Base-by-base conservation (phyloP, 2,888 invertebrate species). In the Chloromyia formosa region DNA sequence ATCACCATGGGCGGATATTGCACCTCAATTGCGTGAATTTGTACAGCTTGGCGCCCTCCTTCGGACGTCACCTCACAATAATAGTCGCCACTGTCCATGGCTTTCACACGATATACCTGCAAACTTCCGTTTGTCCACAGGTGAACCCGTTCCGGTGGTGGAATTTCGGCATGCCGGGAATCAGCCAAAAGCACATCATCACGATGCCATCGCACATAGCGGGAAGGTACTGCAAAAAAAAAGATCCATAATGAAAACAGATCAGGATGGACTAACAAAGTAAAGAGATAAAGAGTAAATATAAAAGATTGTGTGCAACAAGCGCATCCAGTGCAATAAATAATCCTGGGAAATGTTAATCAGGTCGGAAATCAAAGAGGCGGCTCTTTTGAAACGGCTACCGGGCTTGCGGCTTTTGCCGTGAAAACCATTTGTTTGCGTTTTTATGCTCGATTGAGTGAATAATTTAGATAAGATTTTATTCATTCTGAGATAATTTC, bases 11-110 rank as follows among this genome's bases (percentile, higher is more conserved):
- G 93, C 0, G 93, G 88, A 84, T 90, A 91, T 82, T 93, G 89
- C 1, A 94, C 94, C 88, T 93, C 91, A 78, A 94, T 92, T 20
- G 91, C 89, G 81, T 94, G 93, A 1, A 89, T 87, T 83, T 94
- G 94, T 54, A 88, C 80, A 5, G 82, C 82, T 58, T 82, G 81
- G 53, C 75, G 74, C 49, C 79, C 77, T 56, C 79, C 77, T 10
- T 75, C 76, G 54, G 82, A 82, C 76, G 86, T 84, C 74, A 87
- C 87, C 80, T 88, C 87, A 77, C 89, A 89, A 73, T 86, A 86
- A 81, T 89, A 89, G 77, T 87, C 86, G 12, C 89, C 89, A 1
- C 87, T 86, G 78, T 89, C 89, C 75, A 85, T 85, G 18, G 85
- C 81, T 74, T 85, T 84, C 7, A 89, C 84, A 74, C 86, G 81